These are phyloP conservation scores for Tachina grossa DNA, from an alignment of 2,888 invertebrate genomes.

Conservation along the genomic window DNA sequence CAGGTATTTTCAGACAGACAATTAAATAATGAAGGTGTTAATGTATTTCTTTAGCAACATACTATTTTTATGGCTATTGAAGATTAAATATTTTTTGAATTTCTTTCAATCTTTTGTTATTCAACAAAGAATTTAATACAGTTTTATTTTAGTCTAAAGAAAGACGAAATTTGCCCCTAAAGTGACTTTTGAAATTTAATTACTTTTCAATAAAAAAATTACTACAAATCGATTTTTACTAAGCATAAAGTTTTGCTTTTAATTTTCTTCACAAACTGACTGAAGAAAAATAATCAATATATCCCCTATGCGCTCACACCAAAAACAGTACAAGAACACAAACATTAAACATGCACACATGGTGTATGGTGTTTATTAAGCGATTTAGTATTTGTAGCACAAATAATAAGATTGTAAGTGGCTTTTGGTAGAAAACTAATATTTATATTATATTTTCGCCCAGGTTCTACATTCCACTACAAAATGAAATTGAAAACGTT, in stretches of 20 bases:
- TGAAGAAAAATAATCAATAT: slow-evolving; percentile 61
- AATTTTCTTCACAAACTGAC: slow-evolving; percentile 28
- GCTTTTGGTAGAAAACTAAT: too few relatives aligned
- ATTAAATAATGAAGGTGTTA: too few relatives aligned
- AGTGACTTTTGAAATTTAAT: background rate
- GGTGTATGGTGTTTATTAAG: background rate
- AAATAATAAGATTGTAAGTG: background rate
- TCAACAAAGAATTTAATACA: background rate
- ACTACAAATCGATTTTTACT: background rate
- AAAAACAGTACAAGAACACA: slow-evolving; percentile 37
- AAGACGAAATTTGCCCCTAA: background rate
- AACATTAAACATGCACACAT: slow-evolving; percentile 12
- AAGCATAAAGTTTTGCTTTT: slow-evolving; percentile 16
- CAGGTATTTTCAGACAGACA: too few relatives aligned
- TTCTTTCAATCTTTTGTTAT: too few relatives aligned
- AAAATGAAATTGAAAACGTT: too few relatives aligned
- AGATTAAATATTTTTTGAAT: too few relatives aligned
- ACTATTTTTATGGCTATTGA: too few relatives aligned
- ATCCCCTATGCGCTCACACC: slow-evolving; percentile 53
- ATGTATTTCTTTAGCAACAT: too few relatives aligned
- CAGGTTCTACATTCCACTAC: too few relatives aligned
- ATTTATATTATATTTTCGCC: too few relatives aligned
- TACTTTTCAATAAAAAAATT: slow-evolving; percentile 2
- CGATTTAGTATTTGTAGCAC: too few relatives aligned
- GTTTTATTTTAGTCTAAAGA: background rate